Base-by-base conservation (phyloP, 1,140 invertebrate species). In the Linepithema humile region DNA sequence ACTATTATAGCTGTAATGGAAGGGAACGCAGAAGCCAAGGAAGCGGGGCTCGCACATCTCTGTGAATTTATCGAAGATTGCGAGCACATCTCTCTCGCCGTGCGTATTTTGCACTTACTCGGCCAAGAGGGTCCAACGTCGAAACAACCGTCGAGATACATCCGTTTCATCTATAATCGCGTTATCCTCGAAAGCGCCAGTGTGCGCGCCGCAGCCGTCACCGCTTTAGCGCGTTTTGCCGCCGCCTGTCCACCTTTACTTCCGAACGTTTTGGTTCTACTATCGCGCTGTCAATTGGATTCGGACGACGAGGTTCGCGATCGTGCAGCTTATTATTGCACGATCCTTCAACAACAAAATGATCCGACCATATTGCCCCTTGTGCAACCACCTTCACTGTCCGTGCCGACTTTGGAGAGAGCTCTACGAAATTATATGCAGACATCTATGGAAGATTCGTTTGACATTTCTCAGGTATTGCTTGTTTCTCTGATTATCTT, bases 31-130 rank as follows among this genome's bases (percentile, higher is more conserved):
- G 97, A 98, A 78, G 97, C 98, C 0, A 99, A 99, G 93, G 99
- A 99, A 95, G 97, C 98, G 20, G 99, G 99, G 1, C 93, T 99
- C 3, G 98, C 98, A 3, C 99, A 99, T 95, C 95, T 99, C 0
- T 99, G 99, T 92, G 99, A 99, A 93, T 99, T 99, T 91, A 99
- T 99, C 91, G 99, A 99, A 92, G 99, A 99, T 94, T 99, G 99
- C 94, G 99, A 99, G 91, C 99, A 99, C 91, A 98, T 98, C 0
- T 98, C 98, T 73, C 95, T 99, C 57, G 99, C 99, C n/a, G 99
- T 99, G 3, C 96, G 98, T 32, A 99, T 99, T 86, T 95, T 99
- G 4, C 98, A 99, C 95, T 95, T 99, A n/a, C 95, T 99, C 1
- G 99, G 99, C 6, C 97, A 98, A 85, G 99, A 99, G 95, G 99